These are phyloP conservation scores for Melanotaenia duboulayi DNA, from an alignment of 2,113 vertebrate species.

Conservation along the genomic window DNA sequence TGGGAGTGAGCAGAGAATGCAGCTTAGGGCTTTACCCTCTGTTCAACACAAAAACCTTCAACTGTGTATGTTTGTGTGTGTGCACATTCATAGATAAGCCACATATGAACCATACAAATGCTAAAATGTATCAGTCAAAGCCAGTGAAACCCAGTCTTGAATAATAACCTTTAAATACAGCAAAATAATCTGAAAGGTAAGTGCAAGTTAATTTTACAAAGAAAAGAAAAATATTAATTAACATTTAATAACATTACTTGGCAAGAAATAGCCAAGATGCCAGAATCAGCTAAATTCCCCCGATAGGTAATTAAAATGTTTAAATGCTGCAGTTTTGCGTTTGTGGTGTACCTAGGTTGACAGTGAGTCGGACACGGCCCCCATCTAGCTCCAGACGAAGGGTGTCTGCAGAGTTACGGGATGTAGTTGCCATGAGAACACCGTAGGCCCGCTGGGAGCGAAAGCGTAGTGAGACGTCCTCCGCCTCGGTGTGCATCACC, in stretches of 20 bases:
- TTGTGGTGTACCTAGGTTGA: slow-evolving; percentile 94
- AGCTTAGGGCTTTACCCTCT: slow-evolving; percentile 78
- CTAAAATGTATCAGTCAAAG: not conserved
- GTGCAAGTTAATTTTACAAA: slow-evolving; percentile 8
- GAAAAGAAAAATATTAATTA: slow-evolving; percentile 42
- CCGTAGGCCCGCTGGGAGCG: slow-evolving; percentile 97
- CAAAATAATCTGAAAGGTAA: not conserved
- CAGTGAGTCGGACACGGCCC: slow-evolving; percentile 96
- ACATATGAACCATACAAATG: not conserved
- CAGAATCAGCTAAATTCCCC: slow-evolving; percentile 48
- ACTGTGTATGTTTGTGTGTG: slow-evolving; percentile 16
- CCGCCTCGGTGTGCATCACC: slow-evolving; percentile 98
- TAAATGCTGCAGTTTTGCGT: slow-evolving; percentile 32
- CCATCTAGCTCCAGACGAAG: slow-evolving; percentile 96
- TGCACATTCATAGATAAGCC: slow-evolving; percentile 5
- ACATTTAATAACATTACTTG: slow-evolving; percentile 43
- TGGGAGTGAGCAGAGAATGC: slow-evolving; percentile 83
- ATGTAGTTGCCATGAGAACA: slow-evolving; percentile 98
- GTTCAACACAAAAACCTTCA: slow-evolving; percentile 67
- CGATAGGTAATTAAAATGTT: slow-evolving; percentile 51
- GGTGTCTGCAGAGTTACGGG: slow-evolving; percentile 96
- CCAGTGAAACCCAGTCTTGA: slow-evolving; percentile 14
- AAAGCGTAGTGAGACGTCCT: slow-evolving; percentile 96
- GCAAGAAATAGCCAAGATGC: slow-evolving; percentile 53
- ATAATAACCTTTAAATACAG: slow-evolving; percentile 19